Conservation (phyloP, 2,888 invertebrate genomes). For the Pegoplata infirma region DNA sequence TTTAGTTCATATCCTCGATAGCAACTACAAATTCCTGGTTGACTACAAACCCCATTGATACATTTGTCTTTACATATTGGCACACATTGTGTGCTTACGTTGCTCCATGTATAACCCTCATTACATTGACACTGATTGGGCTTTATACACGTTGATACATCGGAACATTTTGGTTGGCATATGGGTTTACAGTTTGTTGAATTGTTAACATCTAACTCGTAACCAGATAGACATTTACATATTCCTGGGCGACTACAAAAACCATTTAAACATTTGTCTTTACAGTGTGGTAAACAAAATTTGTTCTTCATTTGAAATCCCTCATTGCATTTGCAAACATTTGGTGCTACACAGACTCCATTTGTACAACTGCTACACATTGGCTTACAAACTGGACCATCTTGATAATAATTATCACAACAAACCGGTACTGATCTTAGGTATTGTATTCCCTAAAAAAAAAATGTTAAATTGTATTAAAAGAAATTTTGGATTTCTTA, state of each 20-base stretch:
- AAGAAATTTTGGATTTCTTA: too few species aligned
- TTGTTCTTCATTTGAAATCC: constrained; percentile 32
- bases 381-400: constrained; percentile 1
- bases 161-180: constrained; percentile 1
- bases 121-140: constrained; percentile 22
- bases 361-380: constrained; percentile 12
- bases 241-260: constrained; percentile 23
- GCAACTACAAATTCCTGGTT: too few species aligned
- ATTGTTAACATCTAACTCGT: constrained; percentile 6
- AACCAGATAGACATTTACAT: constrained; percentile 3
- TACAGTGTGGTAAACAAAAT: too few species aligned
- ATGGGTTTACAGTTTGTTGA: neutral
- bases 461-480: too few species aligned
- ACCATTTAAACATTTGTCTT: constrained; percentile 30
- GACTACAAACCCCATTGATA: too few species aligned
- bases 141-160: neutral
- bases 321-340: constrained; percentile 30
- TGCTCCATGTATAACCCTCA: constrained; percentile 8
- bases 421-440: too few species aligned
- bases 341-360: constrained; percentile 31
- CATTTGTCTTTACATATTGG: too few species aligned
- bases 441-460: too few species aligned
- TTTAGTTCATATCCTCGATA: too few species aligned
- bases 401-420: too few species aligned
- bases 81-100: too few species aligned